Base-by-base conservation (phyloP, 2,888 invertebrate genomes). In the Zelleria hepariella region DNA sequence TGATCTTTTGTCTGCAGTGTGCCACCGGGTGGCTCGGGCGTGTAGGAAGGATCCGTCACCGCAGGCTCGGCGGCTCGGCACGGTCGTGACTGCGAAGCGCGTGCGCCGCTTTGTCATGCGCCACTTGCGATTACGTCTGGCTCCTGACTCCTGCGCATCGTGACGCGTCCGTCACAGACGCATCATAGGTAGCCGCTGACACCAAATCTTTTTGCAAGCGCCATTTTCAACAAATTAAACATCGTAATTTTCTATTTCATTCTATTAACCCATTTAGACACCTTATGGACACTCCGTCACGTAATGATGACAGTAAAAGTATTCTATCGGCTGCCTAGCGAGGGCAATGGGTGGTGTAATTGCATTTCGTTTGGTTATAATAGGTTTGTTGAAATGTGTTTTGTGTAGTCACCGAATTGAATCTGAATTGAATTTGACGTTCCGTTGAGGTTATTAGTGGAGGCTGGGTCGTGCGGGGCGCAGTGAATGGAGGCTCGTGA, bases 111-210 rank as follows among this genome's bases (percentile, higher is more conserved):
- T 73, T 80, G 78, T 82, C 82, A 85, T 83, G 84, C 78, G 79
- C 83, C 80, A 82, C 83, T 82, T 79, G 76, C 78, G 77, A 85
- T 84, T 82, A 76, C 78, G 81, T 81, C 78, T 78, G 73, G 54
- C 59, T 47, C 8, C 78, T 78, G 73, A 47, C 59, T 47, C 8
- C 54, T 21, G 26, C 21, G 54, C 23, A 27, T 56, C 42, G 56
- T 18, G 15, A 20, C 18, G 18, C 42, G 20, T 21, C 23, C 18
- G 25, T 24, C 57, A 3, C 57, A 48, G 23, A 57, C n/a, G 15
- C 42, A 24, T 4, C 32, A 53, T n/a, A n/a, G n/a, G n/a, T n/a
- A n/a, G n/a, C n/a, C n/a, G n/a, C 49, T 32, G 5, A 32, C 32
- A 5, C 48, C 20, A n/a, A 49, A n/a, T 5, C 2, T 42, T 42